A percentile compares a stretch with the other conserved stretches of the same genome.
Evolutionary conservation across 2,113 vertebrate genomes (phyloP).

Genomic region (Chaenogobius annularis): DNA sequence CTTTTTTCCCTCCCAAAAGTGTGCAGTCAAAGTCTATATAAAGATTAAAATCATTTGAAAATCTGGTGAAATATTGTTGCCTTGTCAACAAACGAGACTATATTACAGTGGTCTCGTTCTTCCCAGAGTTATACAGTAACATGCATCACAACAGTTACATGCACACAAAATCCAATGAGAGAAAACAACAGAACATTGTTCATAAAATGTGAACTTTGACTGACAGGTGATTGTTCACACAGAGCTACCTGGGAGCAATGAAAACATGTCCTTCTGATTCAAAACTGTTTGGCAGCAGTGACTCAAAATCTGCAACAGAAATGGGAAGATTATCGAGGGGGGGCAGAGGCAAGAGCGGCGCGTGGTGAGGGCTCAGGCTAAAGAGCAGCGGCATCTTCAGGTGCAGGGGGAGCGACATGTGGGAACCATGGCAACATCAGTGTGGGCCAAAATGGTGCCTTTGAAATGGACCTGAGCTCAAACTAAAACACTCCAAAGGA

Average conservation of each 20-base stretch:
- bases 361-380: slow-evolving; percentile 57
- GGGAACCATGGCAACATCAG: slow-evolving; percentile 78
- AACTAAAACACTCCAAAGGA: slow-evolving; percentile 51
- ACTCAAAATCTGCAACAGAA: slow-evolving; percentile 99
- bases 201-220: slow-evolving; percentile 22
- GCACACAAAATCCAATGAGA: slow-evolving; percentile 28
- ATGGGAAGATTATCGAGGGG: slow-evolving; percentile 92
- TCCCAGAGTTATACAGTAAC: slow-evolving; percentile 6
- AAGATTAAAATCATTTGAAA: not conserved
- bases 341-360: slow-evolving; percentile 68
- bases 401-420: slow-evolving; percentile 75
- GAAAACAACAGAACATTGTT: slow-evolving; percentile 1
- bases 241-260: slow-evolving; percentile 99
- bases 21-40: not conserved
- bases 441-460: slow-evolving; percentile 92
- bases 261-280: slow-evolving; percentile 99
- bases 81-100: no score
- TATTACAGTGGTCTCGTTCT: not conserved
- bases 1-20: not conserved
- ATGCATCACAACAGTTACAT: slow-evolving; percentile 48
- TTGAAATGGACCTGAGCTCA: slow-evolving; percentile 61
- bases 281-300: slow-evolving; percentile 99
- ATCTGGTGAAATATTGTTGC: not conserved
- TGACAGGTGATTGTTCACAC: slow-evolving; percentile 72
- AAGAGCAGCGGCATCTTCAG: slow-evolving; percentile 77